Conservation (phyloP, 2,888 invertebrate species). For the Graphium colonna region DNA sequence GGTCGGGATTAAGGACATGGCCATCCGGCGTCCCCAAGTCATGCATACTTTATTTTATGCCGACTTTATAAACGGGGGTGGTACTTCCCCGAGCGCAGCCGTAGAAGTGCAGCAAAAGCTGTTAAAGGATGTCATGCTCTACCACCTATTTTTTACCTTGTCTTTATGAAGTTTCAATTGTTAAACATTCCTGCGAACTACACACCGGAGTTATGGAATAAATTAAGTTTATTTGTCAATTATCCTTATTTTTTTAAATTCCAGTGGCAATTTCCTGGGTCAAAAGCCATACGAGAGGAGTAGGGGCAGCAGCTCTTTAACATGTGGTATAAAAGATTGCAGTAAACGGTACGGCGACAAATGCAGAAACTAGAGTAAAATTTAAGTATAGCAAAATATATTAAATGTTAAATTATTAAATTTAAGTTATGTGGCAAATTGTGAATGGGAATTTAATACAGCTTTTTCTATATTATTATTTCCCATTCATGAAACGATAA, state of each 20-base stretch:
- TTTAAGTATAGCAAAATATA: not conserved
- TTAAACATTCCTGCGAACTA: no score
- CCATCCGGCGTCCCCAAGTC: no score
- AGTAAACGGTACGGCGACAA: conserved; percentile 38
- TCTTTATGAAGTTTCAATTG: no score
- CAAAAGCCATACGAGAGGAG: conserved; percentile 43
- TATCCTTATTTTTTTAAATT: conserved; percentile 6
- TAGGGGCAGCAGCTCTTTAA: conserved; percentile 33
- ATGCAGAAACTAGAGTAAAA: conserved; percentile 29
- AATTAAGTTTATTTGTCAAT: not conserved
- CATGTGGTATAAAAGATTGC: conserved; percentile 44
- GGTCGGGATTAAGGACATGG: no score
- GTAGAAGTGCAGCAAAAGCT: no score
- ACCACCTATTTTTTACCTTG: no score
- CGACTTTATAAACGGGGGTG: no score
- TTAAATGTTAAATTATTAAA: not conserved
- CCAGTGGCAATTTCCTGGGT: conserved; percentile 52
- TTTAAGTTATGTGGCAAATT: not conserved
- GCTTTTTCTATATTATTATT: conserved; percentile 1
- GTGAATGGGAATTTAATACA: conserved; percentile 11
- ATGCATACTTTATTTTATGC: no score
- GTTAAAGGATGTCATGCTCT: no score
- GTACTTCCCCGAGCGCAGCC: no score
- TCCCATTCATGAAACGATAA: conserved; percentile 3
- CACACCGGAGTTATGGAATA: no score